Percentiles rank a stretch among this genome's conserved stretches.
phyloP scores from a whole-genome alignment of 2,113 vertebrate genomes.

The Callionymus lyra region DNA sequence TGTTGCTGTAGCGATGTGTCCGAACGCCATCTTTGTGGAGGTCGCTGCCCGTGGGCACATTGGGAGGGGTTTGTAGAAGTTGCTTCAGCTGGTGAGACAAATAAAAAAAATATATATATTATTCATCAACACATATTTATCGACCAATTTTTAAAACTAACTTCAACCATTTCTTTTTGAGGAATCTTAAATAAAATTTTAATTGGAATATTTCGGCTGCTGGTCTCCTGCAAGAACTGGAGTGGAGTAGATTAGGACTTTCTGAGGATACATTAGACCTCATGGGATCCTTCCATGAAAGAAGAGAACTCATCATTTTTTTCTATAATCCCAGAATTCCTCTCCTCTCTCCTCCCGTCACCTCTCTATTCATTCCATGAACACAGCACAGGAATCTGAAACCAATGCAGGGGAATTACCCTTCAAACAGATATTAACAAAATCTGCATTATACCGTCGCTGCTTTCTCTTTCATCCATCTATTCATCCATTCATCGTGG shows the following conservation, averaged over 20 bases:
- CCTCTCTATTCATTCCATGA: not conserved
- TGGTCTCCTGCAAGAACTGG: too few species aligned
- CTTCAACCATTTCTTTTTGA: too few species aligned
- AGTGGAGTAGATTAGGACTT: too few species aligned
- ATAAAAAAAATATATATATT: not conserved
- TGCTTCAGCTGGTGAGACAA: slow-evolving; percentile 75
- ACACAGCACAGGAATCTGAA: slow-evolving; percentile 1
- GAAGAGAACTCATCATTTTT: not conserved
- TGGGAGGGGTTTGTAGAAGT: slow-evolving; percentile 83
- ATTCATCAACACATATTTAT: too few species aligned
- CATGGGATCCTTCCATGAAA: too few species aligned
- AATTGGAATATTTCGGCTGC: too few species aligned
- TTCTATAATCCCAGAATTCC: not conserved
- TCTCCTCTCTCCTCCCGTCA: too few species aligned
- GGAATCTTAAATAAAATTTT: too few species aligned
- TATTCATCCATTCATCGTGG: slow-evolving; percentile 33
- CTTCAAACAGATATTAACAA: slow-evolving; percentile 38
- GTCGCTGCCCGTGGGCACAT: slow-evolving; percentile 69
- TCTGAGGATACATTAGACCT: too few species aligned
- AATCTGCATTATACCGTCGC: slow-evolving; percentile 9
- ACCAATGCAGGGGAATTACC: slow-evolving; percentile 14
- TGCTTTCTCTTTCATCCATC: slow-evolving; percentile 24
- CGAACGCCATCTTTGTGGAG: slow-evolving; percentile 70
- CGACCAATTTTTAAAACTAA: too few species aligned
- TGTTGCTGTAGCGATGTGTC: slow-evolving; percentile 63